Base-by-base conservation (phyloP, 2,888 invertebrate species). In the Platerodrilus igneus region DNA sequence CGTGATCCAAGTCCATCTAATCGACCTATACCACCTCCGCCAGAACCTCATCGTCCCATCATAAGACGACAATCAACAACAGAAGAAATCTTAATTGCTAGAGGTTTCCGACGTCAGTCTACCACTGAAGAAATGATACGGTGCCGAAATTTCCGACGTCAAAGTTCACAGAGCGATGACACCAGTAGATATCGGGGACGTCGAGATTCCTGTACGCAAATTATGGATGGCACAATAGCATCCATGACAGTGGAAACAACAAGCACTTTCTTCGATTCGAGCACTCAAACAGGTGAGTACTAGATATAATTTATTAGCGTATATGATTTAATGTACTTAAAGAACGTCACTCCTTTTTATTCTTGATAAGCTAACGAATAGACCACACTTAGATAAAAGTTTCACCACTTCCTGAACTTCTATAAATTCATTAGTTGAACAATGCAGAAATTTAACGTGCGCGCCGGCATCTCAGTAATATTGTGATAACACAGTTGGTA, bases 161-260 rank as follows among this genome's bases (percentile, higher is more conserved):
- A 89, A 65, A 87, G 87, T 58, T 90, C 89, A 1, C 91, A 91
- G 65, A 89, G 89, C 58, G 91, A 91, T 58, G 89, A 89, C 59
- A 78, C 79, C 7, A 78, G 76, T 53, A 73, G 80, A 53, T 80
- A 74, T 46, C 74, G 85, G 10, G 86, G 87, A 1, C 73, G 87
- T 2, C 72, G 87, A 7, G 91, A 92, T 63, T 91, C 91, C 1
- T 83, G 86, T 26, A 89, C 90, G 0, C 92, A 92, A 70, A 92
- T 92, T 58, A 81, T 87, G 36, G 91, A 92, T 60, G 92, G 92
- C 9, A 92, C 91, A 15, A 82, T 91, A 50, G 89, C 86, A 17
- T 86, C 90, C 20, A 92, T 92, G 92, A 90, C 90, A 0, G 89
- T 91, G 15, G 91, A 92, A 67, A 91, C 91, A 2, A 88, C 90